Base-by-base conservation (phyloP, 1,140 invertebrate species). In the Ceratina japonica region DNA sequence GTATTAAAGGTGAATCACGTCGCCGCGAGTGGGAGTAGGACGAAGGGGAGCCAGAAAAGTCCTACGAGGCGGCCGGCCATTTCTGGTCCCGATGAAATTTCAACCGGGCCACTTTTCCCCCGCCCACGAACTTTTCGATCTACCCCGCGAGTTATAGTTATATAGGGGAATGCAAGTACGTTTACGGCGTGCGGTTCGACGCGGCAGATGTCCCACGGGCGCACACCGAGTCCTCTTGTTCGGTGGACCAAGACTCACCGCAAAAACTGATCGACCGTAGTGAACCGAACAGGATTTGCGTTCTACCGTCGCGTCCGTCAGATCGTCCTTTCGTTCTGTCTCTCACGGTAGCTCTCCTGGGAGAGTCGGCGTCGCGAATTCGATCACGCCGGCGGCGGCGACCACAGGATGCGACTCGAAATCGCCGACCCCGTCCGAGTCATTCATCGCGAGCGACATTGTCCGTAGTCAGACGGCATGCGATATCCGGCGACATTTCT, bases 181-280 rank as follows among this genome's bases (percentile, higher is more conserved):
- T 81, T 82, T 68, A 44, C 54, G 20, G 16, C 69, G 64, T 83
- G 66, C 37, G 83, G 73, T 80, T 87, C 71, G 56, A 44, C 37
- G 58, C 62, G 69, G 66, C 58, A 71, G 65, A 75, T 84, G 79
- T 87, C 84, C 76, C 86, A 84, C 82, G 82, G 74, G 68, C 64
- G 37, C 31, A 44, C 59, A 51, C 44, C 54, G 64, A 71, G 65
- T 59, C 61, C 10, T 62, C 51, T 59, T 80, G 83, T 16, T 52
- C 82, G 77, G 3, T 81, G 83, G 75, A 89, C 81, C 85, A 83
- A 74, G 69, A 87, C 87, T 61, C 37, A 89, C 89, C 89, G 85
- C 87, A 90, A 90, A 87, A 89, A 82, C 79, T 81, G 59, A 88
- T 75, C 78, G 62, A 88, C 77, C 78, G 70, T 87, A 86, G 80